Percentiles rank a stretch among this genome's conserved stretches.
These are phyloP conservation scores for Panthera tigris DNA, from an alignment of 2,113 vertebrate genomes.

Conservation along the genomic window DNA sequence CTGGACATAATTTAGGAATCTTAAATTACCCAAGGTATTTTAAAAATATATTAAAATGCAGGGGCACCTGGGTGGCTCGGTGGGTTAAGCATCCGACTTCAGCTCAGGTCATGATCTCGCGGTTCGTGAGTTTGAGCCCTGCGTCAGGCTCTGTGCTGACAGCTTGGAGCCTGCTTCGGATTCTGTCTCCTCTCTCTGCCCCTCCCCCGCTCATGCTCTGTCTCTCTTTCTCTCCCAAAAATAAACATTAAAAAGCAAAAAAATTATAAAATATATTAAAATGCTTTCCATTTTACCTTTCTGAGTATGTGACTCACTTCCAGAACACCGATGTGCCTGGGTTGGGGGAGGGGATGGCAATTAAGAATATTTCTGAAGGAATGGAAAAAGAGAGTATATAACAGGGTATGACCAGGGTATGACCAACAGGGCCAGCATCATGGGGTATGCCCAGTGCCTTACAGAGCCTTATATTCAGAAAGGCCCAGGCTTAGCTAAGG, in stretches of 20 bases:
- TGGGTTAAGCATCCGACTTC: too few species aligned
- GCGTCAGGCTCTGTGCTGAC: too few species aligned
- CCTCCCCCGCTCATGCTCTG: too few species aligned
- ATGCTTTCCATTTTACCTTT: neutral
- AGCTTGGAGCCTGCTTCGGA: too few species aligned
- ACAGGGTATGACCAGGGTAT: too few species aligned
- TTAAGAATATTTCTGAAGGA: neutral
- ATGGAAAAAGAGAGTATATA: neutral
- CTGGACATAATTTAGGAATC: neutral
- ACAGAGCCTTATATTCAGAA: fast-evolving
- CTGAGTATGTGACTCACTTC: neutral
- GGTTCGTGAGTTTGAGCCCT: too few species aligned
- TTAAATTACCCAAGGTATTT: neutral
- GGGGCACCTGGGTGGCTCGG: too few species aligned
- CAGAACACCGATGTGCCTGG: neutral
- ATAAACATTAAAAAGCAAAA: too few species aligned
- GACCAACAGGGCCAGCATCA: fast-evolving
- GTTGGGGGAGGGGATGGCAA: neutral
- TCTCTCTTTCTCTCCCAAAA: too few species aligned
- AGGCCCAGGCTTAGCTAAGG: neutral
- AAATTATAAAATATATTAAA: neutral
- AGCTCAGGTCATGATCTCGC: too few species aligned
- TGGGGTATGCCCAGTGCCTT: fast-evolving
- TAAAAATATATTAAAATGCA: neutral
- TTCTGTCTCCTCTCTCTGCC: too few species aligned